Evolutionary conservation across 2,113 vertebrate species (phyloP), one percentile per base, ranked within the genome.

Genomic region (Myotis davidii): DNA sequence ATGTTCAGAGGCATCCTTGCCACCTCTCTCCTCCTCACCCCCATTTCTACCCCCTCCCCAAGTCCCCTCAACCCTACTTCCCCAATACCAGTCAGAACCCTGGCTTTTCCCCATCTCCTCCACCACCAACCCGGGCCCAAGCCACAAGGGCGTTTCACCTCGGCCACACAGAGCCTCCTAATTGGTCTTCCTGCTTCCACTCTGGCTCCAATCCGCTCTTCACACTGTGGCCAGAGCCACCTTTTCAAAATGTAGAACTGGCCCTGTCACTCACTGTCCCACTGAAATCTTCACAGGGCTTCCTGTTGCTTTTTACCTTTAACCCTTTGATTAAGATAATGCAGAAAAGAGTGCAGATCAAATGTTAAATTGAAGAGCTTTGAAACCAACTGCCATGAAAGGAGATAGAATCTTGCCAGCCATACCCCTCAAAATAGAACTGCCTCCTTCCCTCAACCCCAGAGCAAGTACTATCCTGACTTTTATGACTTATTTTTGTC

Each of bases 271-370:
- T 42, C 39, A 65, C 3, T 56, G 65, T 56, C 50, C 21, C 34
- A 14, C 67, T 37, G 84, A 93, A 42, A 86, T 56, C 39, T 25
- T 65, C 21, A 45, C 21, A 20, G 48, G 34, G 45, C 64, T 85
- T 92, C 32, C 54, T 3, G 37, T 2, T 85, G 56, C n/a, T 69
- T 93, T 45, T 34, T 69, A 52, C 29, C 11, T 76, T 29, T 27
- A 9, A 52, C 8, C 6, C 32, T 34, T 89, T 82, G n/a, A 74
- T 70, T 50, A 91, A 94, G 72, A 59, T 45, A 59, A 87, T 34
- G 79, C 12, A 81, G 69, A 87, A 84, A 95, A 94, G 37, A 89
- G 10, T 23, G 83, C 42, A 79, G 93, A 88, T 84, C 21, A 82
- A 90, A 77, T 18, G 42, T 56, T 45, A 48, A 88, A 72, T 39